These are phyloP conservation scores for Oncorhynchus kisutch DNA, from an alignment of 2,113 vertebrate genomes.

Conservation along the genomic window DNA sequence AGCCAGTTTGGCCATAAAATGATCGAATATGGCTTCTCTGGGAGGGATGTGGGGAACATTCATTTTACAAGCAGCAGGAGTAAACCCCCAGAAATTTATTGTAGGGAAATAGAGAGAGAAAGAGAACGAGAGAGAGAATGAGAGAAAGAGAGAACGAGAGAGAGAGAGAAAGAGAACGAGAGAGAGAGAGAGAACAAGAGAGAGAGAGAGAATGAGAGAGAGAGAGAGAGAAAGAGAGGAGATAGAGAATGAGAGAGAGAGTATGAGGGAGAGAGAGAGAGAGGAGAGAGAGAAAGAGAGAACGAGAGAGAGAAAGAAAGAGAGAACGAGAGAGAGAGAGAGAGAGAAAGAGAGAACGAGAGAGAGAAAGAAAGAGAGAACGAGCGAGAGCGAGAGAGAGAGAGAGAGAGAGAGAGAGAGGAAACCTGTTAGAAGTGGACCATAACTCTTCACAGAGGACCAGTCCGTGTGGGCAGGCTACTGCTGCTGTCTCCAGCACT, in stretches of 20 bases:
- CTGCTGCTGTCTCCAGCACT: conserved; percentile 50
- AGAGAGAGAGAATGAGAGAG: no score
- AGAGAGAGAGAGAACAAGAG: no score
- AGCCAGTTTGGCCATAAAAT: conserved; percentile 55
- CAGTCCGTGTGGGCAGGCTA: conserved; percentile 56
- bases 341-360: rapidly evolving
- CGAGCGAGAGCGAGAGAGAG: no score
- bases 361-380: no score
- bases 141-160: no score
- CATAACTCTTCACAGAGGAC: conserved; percentile 64
- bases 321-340: no score
- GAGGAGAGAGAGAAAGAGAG: no score
- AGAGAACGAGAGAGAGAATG: no score
- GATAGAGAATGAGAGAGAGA: no score
- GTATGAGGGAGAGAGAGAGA: rapidly evolving
- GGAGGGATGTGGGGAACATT: conserved; percentile 58
- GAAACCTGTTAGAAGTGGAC: conserved; percentile 64
- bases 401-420: conserved; percentile 31
- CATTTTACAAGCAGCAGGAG: conserved; percentile 54
- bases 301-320: no score
- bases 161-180: no score
- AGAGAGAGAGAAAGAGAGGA: no score
- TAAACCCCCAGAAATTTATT: conserved; percentile 38
- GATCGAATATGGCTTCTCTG: conserved; percentile 44
- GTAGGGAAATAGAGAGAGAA: not conserved